A percentile compares a stretch with the other conserved stretches of the same genome.
Conservation (phyloP, 1,140 invertebrate species). For the Manduca sexta region DNA sequence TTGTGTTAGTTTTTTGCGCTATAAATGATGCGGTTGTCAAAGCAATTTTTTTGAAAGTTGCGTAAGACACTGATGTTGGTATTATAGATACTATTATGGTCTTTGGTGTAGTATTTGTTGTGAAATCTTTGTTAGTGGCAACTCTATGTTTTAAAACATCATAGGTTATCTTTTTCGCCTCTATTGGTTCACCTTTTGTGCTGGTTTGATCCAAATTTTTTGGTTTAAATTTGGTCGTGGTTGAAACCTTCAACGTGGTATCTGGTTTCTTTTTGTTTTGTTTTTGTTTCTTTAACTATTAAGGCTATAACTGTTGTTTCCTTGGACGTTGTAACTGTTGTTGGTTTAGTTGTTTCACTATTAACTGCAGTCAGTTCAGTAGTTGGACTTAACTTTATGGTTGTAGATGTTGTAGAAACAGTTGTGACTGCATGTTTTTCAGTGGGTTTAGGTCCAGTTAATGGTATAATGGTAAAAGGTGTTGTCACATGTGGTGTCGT, state of each 20-base stretch:
- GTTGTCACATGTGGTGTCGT: too few species aligned
- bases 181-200: constrained; percentile 59
- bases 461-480: too few species aligned
- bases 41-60: constrained; percentile 60
- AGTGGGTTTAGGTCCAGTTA: not conserved
- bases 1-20: constrained; percentile 31
- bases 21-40: constrained; percentile 48
- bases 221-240: constrained; percentile 48
- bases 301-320: not conserved
- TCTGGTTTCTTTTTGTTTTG: constrained; percentile 1
- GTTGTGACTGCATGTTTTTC: not conserved
- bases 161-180: constrained; percentile 44
- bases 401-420: not conserved
- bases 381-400: too few species aligned
- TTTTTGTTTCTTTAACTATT: not conserved
- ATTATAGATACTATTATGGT: constrained; percentile 68
- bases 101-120: constrained; percentile 51
- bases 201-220: constrained; percentile 68
- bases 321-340: too few species aligned
- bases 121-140: constrained; percentile 42
- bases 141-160: constrained; percentile 35
- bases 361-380: too few species aligned
- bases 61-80: constrained; percentile 60
- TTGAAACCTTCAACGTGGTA: constrained; percentile 20
- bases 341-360: too few species aligned